Percentiles rank a stretch among this genome's conserved stretches.
Evolutionary conservation across 2,797 vertebrate genomes (phyloP).

Genomic region (Odontamblyopus lacepedii): DNA sequence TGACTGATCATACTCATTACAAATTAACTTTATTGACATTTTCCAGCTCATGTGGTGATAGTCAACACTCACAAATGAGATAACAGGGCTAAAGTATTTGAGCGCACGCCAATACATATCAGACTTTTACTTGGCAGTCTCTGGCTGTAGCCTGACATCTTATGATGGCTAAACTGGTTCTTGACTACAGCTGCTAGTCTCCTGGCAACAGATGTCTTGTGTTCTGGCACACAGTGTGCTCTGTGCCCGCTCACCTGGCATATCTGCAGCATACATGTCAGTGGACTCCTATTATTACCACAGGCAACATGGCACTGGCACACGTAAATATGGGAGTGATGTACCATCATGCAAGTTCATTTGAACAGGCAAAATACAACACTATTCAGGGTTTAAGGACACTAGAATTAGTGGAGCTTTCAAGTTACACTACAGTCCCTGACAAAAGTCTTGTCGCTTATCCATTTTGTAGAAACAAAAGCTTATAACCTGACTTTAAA

Average conservation of each 20-base stretch:
- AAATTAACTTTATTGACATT: slow-evolving; percentile 1
- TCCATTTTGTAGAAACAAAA: too few relatives aligned
- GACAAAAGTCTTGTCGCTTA: too few relatives aligned
- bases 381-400: not conserved
- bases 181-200: slow-evolving; percentile 50
- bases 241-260: slow-evolving; percentile 33
- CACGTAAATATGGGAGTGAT: not conserved
- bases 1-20: not conserved
- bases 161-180: slow-evolving; percentile 16
- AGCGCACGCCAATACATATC: slow-evolving; percentile 13
- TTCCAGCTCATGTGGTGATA: not conserved
- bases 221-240: slow-evolving; percentile 34
- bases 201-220: slow-evolving; percentile 59
- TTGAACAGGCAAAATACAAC: not conserved
- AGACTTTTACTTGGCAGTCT: not conserved
- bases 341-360: not conserved
- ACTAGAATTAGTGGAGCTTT: slow-evolving; percentile 1
- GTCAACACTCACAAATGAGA: slow-evolving; percentile 5
- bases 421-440: not conserved
- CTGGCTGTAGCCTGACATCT: slow-evolving; percentile 37
- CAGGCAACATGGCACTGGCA: slow-evolving; percentile 1
- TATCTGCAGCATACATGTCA: slow-evolving; percentile 17
- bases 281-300: slow-evolving; percentile 4
- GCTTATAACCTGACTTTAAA: too few relatives aligned
- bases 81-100: slow-evolving; percentile 22